phyloP scores from a whole-genome alignment of 1,140 invertebrate species.

The Pseudachorutes palmiensis region DNA sequence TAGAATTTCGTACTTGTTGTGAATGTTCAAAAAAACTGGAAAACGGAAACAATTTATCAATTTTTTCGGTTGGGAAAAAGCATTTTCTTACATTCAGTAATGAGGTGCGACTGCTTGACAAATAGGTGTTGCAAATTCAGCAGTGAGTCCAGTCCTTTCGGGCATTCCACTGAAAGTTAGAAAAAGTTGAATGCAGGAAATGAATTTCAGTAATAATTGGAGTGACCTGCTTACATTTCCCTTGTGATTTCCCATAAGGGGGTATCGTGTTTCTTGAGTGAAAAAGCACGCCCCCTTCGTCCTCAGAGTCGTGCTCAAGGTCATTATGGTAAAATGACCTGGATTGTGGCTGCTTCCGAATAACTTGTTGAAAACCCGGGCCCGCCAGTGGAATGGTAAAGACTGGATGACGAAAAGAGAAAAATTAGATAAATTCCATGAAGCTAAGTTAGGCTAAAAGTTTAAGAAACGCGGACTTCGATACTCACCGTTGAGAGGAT shows the following conservation, averaged over 20 bases:
- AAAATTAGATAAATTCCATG: too few relatives aligned
- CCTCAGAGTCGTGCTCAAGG: not conserved
- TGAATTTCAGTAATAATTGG: not conserved
- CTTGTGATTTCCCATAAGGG: not conserved
- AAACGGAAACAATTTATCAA: not conserved
- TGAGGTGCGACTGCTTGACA: conserved; percentile 31
- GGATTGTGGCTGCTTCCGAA: not conserved
- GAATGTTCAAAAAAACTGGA: conserved; percentile 11
- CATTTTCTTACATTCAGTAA: conserved; percentile 26
- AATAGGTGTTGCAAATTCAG: conserved; percentile 26
- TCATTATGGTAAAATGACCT: not conserved
- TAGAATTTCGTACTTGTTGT: conserved; percentile 26
- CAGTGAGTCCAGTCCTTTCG: conserved; percentile 29
- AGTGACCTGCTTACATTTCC: not conserved
- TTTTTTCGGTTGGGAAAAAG: conserved; percentile 10
- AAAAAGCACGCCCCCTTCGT: not conserved
- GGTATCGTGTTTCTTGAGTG: not conserved
- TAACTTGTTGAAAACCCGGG: not conserved
- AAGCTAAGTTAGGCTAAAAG: too few relatives aligned
- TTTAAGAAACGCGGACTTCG: too few relatives aligned
- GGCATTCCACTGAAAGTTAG: conserved; percentile 15
- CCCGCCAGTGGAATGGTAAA: conserved; percentile 2
- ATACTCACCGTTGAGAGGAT: not conserved
- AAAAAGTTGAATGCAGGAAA: not conserved
- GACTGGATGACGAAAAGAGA: too few relatives aligned